phyloP scores from a whole-genome alignment of 2,797 vertebrate species.

The Cynopterus sphinx region DNA sequence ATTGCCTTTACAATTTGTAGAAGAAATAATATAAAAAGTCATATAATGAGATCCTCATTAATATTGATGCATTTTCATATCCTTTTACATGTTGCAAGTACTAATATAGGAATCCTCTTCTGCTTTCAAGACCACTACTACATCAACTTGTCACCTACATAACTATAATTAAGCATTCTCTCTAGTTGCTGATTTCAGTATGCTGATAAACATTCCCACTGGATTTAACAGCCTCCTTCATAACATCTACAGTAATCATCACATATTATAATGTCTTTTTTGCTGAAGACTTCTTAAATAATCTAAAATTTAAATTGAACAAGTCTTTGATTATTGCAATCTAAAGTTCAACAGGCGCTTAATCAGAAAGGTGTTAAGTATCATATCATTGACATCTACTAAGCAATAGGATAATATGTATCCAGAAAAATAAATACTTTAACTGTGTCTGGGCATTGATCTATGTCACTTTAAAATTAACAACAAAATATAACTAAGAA shows the following conservation, averaged over 20 bases:
- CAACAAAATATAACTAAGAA: not conserved
- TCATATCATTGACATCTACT: constrained; percentile 78
- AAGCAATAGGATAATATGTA: constrained; percentile 80
- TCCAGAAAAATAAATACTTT: constrained; percentile 77
- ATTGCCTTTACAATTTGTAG: constrained; percentile 61
- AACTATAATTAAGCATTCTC: constrained; percentile 87
- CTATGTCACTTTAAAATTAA: constrained; percentile 25
- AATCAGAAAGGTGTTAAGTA: constrained; percentile 87
- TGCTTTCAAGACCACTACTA: constrained; percentile 80
- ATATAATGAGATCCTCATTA: constrained; percentile 67
- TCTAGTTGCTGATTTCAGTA: constrained; percentile 84
- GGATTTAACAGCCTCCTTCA: constrained; percentile 85
- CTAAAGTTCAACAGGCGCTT: constrained; percentile 87
- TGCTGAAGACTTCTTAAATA: constrained; percentile 86
- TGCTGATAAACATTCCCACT: constrained; percentile 87
- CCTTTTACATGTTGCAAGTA: constrained; percentile 69
- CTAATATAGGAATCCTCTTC: constrained; percentile 82
- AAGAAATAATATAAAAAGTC: constrained; percentile 70
- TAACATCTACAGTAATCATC: constrained; percentile 86
- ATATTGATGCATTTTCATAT: constrained; percentile 81
- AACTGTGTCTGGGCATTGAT: constrained; percentile 65
- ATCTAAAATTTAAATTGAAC: constrained; percentile 88
- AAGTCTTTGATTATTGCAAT: constrained; percentile 86
- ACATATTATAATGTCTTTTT: constrained; percentile 84
- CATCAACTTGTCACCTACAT: constrained; percentile 87